phyloP scores from a whole-genome alignment of 2,113 vertebrate species.

The Bos javanicus region DNA sequence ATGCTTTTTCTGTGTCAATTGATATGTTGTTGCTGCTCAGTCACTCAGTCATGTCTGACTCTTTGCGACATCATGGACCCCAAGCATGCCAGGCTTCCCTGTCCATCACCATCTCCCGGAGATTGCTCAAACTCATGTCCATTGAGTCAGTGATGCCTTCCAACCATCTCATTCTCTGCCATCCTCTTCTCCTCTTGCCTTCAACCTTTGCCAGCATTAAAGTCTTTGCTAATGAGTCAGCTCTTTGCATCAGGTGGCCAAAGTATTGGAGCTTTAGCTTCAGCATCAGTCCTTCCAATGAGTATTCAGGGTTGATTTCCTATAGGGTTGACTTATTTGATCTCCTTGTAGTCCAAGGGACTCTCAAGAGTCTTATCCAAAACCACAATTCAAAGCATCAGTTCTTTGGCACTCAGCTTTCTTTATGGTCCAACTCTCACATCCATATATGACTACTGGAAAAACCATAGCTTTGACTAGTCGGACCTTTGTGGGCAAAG shows the following conservation, averaged over 20 bases:
- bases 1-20: not conserved
- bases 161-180: not conserved
- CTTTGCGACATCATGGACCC: not conserved
- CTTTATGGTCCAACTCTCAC: not conserved
- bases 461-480: not conserved
- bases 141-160: not conserved
- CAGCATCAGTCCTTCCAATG: not conserved
- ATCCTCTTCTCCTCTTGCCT: not conserved
- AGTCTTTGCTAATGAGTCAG: not conserved
- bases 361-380: not conserved
- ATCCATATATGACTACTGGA: not conserved
- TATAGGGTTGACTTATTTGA: not conserved
- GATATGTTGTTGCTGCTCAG: not conserved
- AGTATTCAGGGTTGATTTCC: not conserved
- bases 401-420: not conserved
- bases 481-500: not conserved
- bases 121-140: not conserved
- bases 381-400: not conserved
- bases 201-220: not conserved
- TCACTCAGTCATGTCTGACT: not conserved
- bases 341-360: not conserved
- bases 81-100: not conserved
- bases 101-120: not conserved
- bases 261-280: not conserved
- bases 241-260: not conserved